phyloP scores from a whole-genome alignment of 2,888 invertebrate species.

The Dynastes maya region DNA sequence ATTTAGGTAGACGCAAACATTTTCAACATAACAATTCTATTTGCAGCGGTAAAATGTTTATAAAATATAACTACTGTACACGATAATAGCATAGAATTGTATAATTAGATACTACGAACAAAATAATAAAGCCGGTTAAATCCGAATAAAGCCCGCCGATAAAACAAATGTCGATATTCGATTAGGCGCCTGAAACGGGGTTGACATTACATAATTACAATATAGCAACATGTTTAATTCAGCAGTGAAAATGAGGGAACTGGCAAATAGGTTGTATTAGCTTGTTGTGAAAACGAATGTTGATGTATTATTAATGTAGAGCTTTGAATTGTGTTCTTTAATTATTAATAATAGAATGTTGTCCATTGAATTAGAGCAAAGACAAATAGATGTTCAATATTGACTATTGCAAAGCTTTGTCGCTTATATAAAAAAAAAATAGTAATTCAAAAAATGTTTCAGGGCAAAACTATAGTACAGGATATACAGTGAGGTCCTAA shows the following conservation, averaged over 20 bases:
- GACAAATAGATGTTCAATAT: too few species aligned
- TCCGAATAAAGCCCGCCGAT: constrained; percentile 8
- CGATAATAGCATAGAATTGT: constrained; percentile 5
- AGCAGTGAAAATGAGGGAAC: constrained; percentile 22
- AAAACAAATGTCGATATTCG: constrained; percentile 33
- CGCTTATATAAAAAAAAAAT: too few species aligned
- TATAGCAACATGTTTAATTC: constrained; percentile 33
- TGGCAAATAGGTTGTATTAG: constrained; percentile 17
- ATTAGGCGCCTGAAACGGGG: constrained; percentile 32
- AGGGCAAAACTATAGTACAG: too few species aligned
- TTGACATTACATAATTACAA: constrained; percentile 42
- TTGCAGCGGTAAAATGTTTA: neutral
- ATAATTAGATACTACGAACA: constrained; percentile 1
- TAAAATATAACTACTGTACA: constrained; percentile 4
- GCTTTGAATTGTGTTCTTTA: neutral
- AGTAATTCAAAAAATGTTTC: too few species aligned
- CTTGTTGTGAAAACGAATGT: constrained; percentile 1
- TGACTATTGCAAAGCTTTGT: too few species aligned
- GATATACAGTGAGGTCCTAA: too few species aligned
- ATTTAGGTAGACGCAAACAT: neutral
- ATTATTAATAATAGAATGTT: neutral
- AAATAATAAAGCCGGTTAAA: constrained; percentile 28
- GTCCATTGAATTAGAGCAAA: too few species aligned
- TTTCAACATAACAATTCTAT: constrained; percentile 4
- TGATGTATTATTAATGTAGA: neutral